Evolutionary conservation across 53 echinoderm and acorn worm species (phyloP).

Genomic region (Actinopyga echinites): DNA sequence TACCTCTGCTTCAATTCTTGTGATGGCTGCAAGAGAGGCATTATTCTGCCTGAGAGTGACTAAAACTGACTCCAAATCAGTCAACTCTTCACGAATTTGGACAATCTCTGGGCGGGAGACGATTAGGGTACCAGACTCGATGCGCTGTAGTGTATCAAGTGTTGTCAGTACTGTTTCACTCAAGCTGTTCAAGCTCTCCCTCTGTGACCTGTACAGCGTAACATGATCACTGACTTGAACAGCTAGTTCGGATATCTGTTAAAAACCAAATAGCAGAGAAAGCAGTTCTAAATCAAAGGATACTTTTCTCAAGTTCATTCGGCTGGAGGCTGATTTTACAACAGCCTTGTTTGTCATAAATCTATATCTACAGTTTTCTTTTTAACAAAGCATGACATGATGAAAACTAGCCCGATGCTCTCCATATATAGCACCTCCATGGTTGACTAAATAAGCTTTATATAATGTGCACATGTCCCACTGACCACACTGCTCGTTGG

Average conservation of each 20-base stretch:
- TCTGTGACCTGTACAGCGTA: background rate
- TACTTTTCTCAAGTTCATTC: too few relatives aligned
- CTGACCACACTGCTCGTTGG: too few relatives aligned
- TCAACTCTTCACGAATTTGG: constrained; percentile 18
- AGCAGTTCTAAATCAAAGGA: too few relatives aligned
- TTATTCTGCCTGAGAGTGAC: background rate
- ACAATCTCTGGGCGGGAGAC: constrained; percentile 35
- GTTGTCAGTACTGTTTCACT: background rate
- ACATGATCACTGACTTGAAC: background rate
- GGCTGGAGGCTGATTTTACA: too few relatives aligned
- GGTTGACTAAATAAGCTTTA: too few relatives aligned
- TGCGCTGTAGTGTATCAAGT: constrained; percentile 8
- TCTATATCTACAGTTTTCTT: too few relatives aligned
- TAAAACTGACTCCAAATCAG: constrained; percentile 13
- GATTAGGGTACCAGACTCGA: constrained; percentile 11
- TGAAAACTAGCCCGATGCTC: too few relatives aligned
- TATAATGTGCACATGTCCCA: too few relatives aligned
- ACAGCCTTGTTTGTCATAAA: too few relatives aligned
- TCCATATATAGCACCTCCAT: too few relatives aligned
- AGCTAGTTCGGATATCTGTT: background rate
- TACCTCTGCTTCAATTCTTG: constrained; percentile 17
- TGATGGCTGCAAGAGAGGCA: background rate
- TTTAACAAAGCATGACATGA: too few relatives aligned
- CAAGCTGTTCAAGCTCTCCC: background rate
- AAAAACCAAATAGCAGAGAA: too few relatives aligned